Evolutionary conservation across 2,888 invertebrate genomes (phyloP).

Genomic region (Branchipolynoe longqiensis): DNA sequence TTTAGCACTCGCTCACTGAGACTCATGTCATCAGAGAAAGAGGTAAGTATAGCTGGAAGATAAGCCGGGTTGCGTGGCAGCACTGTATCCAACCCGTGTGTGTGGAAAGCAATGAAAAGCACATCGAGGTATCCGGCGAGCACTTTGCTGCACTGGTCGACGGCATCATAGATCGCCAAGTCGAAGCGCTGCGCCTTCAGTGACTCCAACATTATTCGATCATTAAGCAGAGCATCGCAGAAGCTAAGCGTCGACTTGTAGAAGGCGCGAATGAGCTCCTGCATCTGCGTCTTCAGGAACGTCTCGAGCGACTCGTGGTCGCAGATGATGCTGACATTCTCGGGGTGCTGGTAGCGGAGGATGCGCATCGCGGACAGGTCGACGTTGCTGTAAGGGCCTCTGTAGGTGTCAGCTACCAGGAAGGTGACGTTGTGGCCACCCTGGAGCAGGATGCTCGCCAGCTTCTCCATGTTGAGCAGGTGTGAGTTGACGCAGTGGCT

Average conservation of each 20-base stretch:
- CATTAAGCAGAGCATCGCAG: constrained; percentile 58
- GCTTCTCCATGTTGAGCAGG: constrained; percentile 62
- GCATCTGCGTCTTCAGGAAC: constrained; percentile 51
- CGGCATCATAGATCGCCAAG: constrained; percentile 62
- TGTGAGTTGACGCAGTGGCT: constrained; percentile 63
- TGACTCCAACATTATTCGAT: constrained; percentile 37
- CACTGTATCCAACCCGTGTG: constrained; percentile 57
- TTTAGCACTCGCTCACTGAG: constrained; percentile 60
- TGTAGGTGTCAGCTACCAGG: constrained; percentile 53
- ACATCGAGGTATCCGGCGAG: constrained; percentile 63
- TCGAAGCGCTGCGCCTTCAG: constrained; percentile 52
- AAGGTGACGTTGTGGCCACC: constrained; percentile 61
- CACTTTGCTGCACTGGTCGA: constrained; percentile 63
- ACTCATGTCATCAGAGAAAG: constrained; percentile 62
- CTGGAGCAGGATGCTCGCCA: constrained; percentile 55
- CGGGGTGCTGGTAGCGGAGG: constrained; percentile 40
- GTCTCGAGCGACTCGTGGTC: constrained; percentile 50
- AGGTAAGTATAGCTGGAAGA: constrained; percentile 61
- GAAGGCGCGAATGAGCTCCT: constrained; percentile 50
- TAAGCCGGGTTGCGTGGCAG: constrained; percentile 62
- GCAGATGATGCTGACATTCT: constrained; percentile 49
- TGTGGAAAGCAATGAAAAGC: constrained; percentile 63
- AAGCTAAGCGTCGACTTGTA: constrained; percentile 54
- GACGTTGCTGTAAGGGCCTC: constrained; percentile 40
- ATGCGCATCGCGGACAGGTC: constrained; percentile 49